Evolutionary conservation across 2,797 vertebrate genomes (phyloP).

Genomic region (Hoplostethus atlanticus): DNA sequence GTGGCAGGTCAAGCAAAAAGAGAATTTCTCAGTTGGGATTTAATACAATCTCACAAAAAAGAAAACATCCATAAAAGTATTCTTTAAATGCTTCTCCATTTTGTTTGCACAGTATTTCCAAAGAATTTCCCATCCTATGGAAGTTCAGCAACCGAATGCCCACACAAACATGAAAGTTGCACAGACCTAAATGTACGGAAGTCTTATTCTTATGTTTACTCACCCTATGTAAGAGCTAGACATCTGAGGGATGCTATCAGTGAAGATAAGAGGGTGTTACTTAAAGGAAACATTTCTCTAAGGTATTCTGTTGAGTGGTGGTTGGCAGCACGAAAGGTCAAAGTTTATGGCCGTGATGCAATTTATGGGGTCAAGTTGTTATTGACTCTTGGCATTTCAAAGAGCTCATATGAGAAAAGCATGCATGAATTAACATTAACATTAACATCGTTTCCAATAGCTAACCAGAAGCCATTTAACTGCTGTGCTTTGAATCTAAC

Average conservation of each 20-base stretch:
- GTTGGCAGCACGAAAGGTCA: slow-evolving; percentile 60
- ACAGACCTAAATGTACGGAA: slow-evolving; percentile 3
- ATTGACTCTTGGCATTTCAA: slow-evolving; percentile 60
- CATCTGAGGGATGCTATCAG: slow-evolving; percentile 15
- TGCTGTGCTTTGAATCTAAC: slow-evolving; percentile 37
- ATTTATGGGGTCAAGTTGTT: slow-evolving; percentile 68
- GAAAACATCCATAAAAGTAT: background rate
- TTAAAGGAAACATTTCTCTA: slow-evolving; percentile 31
- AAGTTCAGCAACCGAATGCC: background rate
- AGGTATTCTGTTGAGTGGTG: slow-evolving; percentile 4
- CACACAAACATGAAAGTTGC: slow-evolving; percentile 2
- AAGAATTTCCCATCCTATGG: background rate
- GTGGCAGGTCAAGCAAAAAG: too few relatives aligned
- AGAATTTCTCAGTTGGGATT: too few relatives aligned
- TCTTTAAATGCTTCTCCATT: background rate
- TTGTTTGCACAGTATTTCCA: background rate
- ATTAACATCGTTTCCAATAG: slow-evolving; percentile 7
- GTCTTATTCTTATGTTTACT: background rate
- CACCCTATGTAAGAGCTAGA: background rate
- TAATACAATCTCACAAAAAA: too few relatives aligned
- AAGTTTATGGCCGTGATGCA: slow-evolving; percentile 53
- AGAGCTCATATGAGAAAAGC: slow-evolving; percentile 45
- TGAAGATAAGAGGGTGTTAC: slow-evolving; percentile 16
- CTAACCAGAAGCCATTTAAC: slow-evolving; percentile 14
- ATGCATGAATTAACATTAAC: slow-evolving; percentile 53